These are phyloP conservation scores for Helicoverpa armigera DNA, from an alignment of 1,140 invertebrate species.

Conservation along the genomic window DNA sequence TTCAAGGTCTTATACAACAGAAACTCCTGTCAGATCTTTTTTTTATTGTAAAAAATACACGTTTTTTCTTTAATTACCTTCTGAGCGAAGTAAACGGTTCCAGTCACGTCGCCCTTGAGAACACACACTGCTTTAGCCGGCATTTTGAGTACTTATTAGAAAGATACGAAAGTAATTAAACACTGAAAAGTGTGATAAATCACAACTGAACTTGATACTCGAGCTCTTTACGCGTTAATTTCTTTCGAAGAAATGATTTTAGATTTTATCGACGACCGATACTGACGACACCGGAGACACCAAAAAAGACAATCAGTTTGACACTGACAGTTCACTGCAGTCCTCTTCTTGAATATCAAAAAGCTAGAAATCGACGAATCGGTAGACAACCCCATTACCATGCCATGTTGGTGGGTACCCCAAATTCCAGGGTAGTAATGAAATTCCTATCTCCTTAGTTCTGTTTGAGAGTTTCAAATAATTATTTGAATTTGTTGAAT, in stretches of 20 bases:
- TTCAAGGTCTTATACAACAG: slow-evolving; percentile 17
- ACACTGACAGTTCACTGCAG: not conserved
- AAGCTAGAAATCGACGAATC: too few relatives aligned
- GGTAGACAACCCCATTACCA: too few relatives aligned
- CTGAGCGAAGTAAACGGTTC: slow-evolving; percentile 93
- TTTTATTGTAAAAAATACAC: slow-evolving; percentile 1
- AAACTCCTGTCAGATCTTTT: not conserved
- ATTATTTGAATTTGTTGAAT: too few relatives aligned
- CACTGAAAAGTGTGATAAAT: not conserved
- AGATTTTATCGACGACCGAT: too few relatives aligned
- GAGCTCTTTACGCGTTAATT: slow-evolving; percentile 8
- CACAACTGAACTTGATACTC: not conserved
- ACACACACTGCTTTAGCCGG: slow-evolving; percentile 94
- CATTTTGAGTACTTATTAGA: slow-evolving; percentile 65
- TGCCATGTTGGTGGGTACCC: too few relatives aligned
- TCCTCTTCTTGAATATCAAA: not conserved
- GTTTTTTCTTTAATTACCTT: slow-evolving; percentile 85
- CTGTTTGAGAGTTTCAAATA: too few relatives aligned
- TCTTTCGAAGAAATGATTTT: slow-evolving; percentile 25
- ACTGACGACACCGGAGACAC: not conserved
- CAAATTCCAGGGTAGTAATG: too few relatives aligned
- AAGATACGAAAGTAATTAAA: not conserved
- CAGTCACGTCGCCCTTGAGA: slow-evolving; percentile 93
- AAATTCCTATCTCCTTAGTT: too few relatives aligned
- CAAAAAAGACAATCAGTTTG: not conserved